Conservation (phyloP, 2,113 vertebrate species). For the Ictalurus furcatus region DNA sequence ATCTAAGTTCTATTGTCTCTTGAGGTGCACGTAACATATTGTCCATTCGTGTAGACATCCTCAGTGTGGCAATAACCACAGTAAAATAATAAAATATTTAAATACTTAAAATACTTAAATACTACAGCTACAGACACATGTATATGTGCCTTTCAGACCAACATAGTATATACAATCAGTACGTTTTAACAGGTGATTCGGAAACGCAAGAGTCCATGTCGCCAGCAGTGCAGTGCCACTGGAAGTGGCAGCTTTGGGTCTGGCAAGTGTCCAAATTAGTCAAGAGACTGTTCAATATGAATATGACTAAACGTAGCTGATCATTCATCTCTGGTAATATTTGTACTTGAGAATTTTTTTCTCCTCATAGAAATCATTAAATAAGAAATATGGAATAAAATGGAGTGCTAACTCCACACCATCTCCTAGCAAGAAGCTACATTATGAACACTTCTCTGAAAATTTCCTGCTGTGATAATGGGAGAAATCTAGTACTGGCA, state of each 20-base stretch:
- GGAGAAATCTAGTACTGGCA: not conserved
- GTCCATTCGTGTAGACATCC: too few species aligned
- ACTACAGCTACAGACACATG: too few species aligned
- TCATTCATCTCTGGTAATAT: not conserved
- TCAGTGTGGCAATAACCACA: too few species aligned
- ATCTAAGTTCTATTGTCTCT: too few species aligned
- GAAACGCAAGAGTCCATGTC: too few species aligned
- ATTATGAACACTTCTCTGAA: slow-evolving; percentile 6
- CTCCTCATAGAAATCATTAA: not conserved
- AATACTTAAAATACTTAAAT: too few species aligned
- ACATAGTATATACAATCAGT: too few species aligned
- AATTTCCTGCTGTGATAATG: not conserved
- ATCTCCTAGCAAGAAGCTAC: not conserved
- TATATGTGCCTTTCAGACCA: too few species aligned
- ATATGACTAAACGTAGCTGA: not conserved
- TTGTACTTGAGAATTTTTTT: not conserved
- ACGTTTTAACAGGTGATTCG: too few species aligned
- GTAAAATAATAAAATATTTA: too few species aligned
- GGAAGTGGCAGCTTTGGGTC: slow-evolving; percentile 46
- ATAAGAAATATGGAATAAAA: not conserved
- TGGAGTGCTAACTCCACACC: not conserved
- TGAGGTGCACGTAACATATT: too few species aligned
- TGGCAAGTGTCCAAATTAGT: slow-evolving; percentile 48
- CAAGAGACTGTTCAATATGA: slow-evolving; percentile 38
- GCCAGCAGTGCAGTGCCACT: too few species aligned